phyloP scores from a whole-genome alignment of 2,797 vertebrate genomes.

The Pelochelys cantorii region DNA sequence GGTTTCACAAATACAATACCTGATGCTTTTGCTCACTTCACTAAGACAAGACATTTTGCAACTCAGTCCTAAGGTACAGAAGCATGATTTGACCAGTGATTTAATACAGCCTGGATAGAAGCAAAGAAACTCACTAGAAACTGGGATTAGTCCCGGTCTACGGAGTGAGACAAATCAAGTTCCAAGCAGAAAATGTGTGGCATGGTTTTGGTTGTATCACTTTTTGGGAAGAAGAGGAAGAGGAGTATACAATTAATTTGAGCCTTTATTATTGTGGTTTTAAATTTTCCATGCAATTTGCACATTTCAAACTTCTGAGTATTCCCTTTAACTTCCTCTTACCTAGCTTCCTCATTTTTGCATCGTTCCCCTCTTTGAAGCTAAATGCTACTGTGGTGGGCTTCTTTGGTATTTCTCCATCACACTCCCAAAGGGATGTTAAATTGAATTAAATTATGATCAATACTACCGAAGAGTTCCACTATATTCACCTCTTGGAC shows the following conservation, averaged over 20 bases:
- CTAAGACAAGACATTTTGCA: too few relatives aligned
- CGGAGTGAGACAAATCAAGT: neutral
- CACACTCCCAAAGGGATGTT: neutral
- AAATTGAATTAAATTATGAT: neutral
- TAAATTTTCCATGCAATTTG: neutral
- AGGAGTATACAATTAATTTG: neutral
- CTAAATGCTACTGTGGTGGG: neutral
- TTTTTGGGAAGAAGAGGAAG: neutral
- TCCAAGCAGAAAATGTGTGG: neutral
- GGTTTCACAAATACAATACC: neutral
- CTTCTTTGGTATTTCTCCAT: neutral
- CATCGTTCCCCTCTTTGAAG: neutral
- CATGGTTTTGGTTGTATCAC: neutral
- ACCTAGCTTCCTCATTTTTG: neutral
- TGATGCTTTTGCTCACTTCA: neutral
- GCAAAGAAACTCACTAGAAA: neutral
- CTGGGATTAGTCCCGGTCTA: neutral
- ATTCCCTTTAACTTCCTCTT: neutral
- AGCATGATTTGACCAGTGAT: too few relatives aligned
- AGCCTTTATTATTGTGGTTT: neutral
- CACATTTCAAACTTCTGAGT: too few relatives aligned
- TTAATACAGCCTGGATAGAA: too few relatives aligned
- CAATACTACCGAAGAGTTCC: neutral
- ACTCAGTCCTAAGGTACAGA: too few relatives aligned
- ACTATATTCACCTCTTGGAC: neutral